Percentiles rank a stretch among this genome's conserved stretches.
phyloP scores from a whole-genome alignment of 2,113 vertebrate species.

The Paradisaea rubra region DNA sequence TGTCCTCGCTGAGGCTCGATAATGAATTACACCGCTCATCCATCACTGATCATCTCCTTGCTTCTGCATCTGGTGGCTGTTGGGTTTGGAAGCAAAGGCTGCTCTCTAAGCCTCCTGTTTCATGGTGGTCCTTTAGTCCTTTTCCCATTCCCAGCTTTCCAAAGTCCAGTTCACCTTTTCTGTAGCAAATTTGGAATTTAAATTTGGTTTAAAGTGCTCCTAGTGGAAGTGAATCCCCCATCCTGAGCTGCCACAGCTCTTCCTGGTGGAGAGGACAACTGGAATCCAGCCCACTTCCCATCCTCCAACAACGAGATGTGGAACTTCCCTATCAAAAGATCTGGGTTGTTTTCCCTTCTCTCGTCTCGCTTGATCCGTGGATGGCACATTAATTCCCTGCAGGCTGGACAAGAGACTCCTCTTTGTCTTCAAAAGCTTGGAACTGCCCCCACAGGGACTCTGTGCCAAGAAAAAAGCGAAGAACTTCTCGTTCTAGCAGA shows the following conservation, averaged over 20 bases:
- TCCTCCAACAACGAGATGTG: neutral
- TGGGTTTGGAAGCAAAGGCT: neutral
- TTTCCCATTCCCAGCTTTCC: neutral
- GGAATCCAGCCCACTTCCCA: neutral
- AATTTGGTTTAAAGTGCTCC: neutral
- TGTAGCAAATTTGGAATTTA: neutral
- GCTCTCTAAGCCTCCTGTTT: neutral
- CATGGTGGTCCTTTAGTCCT: neutral
- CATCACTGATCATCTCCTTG: neutral
- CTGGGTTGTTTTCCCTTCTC: neutral
- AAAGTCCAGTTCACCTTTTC: neutral
- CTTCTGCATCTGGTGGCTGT: neutral
- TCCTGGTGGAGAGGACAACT: neutral
- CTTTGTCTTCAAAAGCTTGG: neutral
- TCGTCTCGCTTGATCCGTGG: neutral
- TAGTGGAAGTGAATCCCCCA: neutral
- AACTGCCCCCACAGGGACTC: neutral
- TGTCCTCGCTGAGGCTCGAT: neutral
- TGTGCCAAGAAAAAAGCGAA: neutral
- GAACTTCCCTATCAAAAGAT: neutral
- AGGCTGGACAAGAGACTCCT: neutral
- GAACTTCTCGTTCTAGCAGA: neutral
- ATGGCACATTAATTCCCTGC: neutral
- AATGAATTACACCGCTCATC: neutral
- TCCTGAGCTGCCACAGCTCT: neutral